These are phyloP conservation scores for Mycalesis mineus DNA, from an alignment of 2,888 invertebrate genomes.

Conservation along the genomic window DNA sequence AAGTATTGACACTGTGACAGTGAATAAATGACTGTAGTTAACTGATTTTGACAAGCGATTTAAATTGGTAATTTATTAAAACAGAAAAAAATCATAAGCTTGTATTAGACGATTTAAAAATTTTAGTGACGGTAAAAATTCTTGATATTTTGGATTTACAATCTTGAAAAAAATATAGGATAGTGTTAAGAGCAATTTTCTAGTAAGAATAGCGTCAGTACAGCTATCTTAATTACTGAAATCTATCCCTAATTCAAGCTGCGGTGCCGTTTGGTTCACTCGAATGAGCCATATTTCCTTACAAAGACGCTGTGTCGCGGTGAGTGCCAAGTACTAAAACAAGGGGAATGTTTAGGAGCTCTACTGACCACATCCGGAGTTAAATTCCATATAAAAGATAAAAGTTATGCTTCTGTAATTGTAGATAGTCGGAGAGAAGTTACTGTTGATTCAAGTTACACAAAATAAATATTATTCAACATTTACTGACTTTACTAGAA, in stretches of 20 bases:
- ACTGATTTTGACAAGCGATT: no score
- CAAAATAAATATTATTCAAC: no score
- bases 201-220: background rate
- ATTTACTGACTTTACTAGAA: no score
- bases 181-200: background rate
- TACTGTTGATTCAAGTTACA: background rate
- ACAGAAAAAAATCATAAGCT: no score
- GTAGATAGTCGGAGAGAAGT: background rate
- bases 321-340: constrained; percentile 8
- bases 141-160: no score
- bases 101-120: no score
- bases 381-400: background rate
- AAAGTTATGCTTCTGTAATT: background rate
- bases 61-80: no score
- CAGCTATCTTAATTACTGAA: background rate
- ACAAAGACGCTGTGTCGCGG: constrained; percentile 8
- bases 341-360: constrained; percentile 7
- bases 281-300: constrained; percentile 13
- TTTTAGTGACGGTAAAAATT: no score
- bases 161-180: no score
- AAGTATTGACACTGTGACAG: background rate
- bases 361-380: constrained; percentile 3
- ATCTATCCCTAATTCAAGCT: constrained; percentile 12
- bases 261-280: constrained; percentile 10
- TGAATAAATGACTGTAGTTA: no score